These are phyloP conservation scores for Poeciliopsis infans DNA, from an alignment of 2,797 vertebrate species.

Conservation along the genomic window DNA sequence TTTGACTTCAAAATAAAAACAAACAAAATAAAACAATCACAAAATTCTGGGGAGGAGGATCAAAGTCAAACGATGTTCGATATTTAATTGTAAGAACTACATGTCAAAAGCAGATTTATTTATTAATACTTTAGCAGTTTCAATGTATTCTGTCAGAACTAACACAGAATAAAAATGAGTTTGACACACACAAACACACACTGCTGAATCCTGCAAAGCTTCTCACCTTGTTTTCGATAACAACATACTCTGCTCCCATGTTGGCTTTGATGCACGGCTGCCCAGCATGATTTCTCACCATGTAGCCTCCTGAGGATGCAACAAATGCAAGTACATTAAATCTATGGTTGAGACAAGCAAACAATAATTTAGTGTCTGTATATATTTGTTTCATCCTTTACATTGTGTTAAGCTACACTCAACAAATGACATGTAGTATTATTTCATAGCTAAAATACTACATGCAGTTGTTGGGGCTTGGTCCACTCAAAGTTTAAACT, in stretches of 20 bases:
- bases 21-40: too few relatives aligned
- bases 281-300: neutral
- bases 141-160: too few relatives aligned
- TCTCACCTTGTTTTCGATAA: slow-evolving; percentile 70
- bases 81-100: too few relatives aligned
- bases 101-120: too few relatives aligned
- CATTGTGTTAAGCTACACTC: neutral
- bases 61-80: too few relatives aligned
- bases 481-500: too few relatives aligned
- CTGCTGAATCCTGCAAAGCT: slow-evolving; percentile 31
- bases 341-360: neutral
- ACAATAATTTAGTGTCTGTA: neutral
- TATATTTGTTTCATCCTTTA: neutral
- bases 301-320: slow-evolving; percentile 53
- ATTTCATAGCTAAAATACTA: neutral
- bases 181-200: slow-evolving; percentile 3
- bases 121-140: too few relatives aligned
- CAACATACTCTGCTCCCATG: slow-evolving; percentile 70
- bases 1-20: too few relatives aligned
- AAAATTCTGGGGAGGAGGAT: too few relatives aligned
- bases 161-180: too few relatives aligned
- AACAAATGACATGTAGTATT: neutral
- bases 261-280: slow-evolving; percentile 65
- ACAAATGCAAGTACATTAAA: neutral
- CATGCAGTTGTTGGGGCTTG: too few relatives aligned